A percentile compares a stretch with the other conserved stretches of the same genome.
Conservation (phyloP, 2,113 vertebrate species). For the Excalfactoria chinensis region DNA sequence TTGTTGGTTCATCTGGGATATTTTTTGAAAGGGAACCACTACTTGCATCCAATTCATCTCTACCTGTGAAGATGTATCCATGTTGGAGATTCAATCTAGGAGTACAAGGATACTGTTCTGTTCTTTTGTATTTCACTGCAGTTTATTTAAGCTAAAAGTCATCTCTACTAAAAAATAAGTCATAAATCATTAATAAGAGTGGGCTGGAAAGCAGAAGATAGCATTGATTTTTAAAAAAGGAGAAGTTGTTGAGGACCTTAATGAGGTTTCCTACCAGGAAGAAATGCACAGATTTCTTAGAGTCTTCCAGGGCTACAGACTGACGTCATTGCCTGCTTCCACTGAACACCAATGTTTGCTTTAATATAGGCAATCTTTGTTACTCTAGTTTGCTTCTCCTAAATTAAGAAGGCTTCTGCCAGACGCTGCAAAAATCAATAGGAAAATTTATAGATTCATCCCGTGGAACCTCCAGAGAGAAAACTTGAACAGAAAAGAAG, state of each 20-base stretch:
- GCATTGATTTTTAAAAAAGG: neutral
- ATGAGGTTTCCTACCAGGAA: neutral
- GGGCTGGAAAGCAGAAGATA: neutral
- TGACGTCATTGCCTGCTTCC: neutral
- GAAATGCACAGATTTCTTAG: neutral
- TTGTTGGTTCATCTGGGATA: neutral
- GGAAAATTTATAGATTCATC: neutral
- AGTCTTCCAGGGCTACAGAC: neutral
- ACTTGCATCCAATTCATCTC: neutral
- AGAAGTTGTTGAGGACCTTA: neutral
- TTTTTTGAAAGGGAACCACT: neutral
- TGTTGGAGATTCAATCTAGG: accelerated
- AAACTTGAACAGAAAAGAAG: neutral
- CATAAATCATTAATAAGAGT: neutral
- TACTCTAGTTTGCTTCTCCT: neutral
- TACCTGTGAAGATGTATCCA: accelerated
- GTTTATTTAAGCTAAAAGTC: neutral
- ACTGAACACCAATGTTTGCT: neutral
- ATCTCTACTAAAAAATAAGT: neutral
- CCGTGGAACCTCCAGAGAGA: neutral
- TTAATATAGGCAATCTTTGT: neutral
- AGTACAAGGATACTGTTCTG: accelerated
- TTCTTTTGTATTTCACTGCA: neutral
- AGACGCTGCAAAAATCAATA: neutral
- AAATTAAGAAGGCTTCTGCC: neutral